phyloP scores from a whole-genome alignment of 2,888 invertebrate species.

The Cacoxenus indagator region DNA sequence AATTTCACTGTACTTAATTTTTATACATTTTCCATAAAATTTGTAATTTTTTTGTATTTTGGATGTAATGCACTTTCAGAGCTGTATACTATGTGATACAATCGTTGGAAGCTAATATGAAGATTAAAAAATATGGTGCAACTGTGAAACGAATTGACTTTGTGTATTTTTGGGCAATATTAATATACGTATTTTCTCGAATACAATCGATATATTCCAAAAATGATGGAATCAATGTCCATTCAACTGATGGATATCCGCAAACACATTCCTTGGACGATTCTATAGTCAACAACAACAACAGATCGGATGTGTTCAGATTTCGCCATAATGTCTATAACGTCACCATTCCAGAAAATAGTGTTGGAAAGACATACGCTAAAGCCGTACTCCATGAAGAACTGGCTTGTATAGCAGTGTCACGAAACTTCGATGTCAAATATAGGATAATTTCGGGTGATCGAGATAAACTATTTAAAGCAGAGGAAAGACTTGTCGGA shows the following conservation, averaged over 20 bases:
- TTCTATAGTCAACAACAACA: not conserved
- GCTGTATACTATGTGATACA: conserved; percentile 55
- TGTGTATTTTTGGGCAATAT: conserved; percentile 44
- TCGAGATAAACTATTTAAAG: conserved; percentile 91
- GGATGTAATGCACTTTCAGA: conserved; percentile 34
- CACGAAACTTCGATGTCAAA: conserved; percentile 76
- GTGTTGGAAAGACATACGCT: conserved; percentile 89
- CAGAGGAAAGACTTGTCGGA: conserved; percentile 89
- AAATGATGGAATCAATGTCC: conserved; percentile 25
- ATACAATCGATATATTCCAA: conserved; percentile 41
- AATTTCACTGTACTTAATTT: too few species aligned
- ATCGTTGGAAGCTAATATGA: conserved; percentile 54
- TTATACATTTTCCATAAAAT: not conserved
- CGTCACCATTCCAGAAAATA: conserved; percentile 93
- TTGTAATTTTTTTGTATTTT: not conserved
- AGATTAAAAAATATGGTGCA: conserved; percentile 56
- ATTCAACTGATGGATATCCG: conserved; percentile 1
- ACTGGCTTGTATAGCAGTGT: conserved; percentile 83
- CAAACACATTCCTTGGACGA: conserved; percentile 25
- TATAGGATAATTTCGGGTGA: conserved; percentile 92
- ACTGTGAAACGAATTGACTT: conserved; percentile 45
- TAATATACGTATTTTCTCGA: conserved; percentile 41
- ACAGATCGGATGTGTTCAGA: conserved; percentile 30
- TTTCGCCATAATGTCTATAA: conserved; percentile 86
- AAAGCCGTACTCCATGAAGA: conserved; percentile 78